These are phyloP conservation scores for Denticeps clupeoides DNA, from an alignment of 2,797 vertebrate genomes.

Conservation along the genomic window DNA sequence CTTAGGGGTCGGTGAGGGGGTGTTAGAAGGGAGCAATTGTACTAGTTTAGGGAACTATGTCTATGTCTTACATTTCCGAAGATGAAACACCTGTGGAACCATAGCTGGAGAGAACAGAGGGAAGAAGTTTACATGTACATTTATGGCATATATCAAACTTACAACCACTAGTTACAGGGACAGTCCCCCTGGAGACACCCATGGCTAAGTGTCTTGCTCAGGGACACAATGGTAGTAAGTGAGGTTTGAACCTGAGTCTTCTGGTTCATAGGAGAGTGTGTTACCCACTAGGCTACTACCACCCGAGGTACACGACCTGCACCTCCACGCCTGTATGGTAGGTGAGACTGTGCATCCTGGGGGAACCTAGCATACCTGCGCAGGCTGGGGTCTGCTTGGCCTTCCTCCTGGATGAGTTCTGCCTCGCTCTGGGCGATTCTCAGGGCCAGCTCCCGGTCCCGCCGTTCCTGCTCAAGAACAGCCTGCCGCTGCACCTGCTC, in stretches of 20 bases:
- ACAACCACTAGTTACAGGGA: too few relatives aligned
- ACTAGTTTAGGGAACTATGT: background rate
- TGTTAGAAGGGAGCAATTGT: constrained; percentile 13
- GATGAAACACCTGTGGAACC: constrained; percentile 40
- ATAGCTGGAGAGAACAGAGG: constrained; percentile 49
- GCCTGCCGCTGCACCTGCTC: constrained; percentile 74
- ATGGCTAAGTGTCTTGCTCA: too few relatives aligned
- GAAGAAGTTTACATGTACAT: too few relatives aligned
- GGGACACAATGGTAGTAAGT: too few relatives aligned
- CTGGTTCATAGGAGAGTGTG: too few relatives aligned
- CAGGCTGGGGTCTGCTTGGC: constrained; percentile 65
- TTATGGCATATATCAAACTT: too few relatives aligned
- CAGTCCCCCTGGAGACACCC: too few relatives aligned
- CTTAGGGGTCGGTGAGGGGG: constrained; percentile 11
- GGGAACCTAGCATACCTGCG: constrained; percentile 64
- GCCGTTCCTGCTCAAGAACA: constrained; percentile 81
- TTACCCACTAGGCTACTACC: too few relatives aligned
- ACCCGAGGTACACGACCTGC: background rate
- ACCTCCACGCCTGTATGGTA: background rate
- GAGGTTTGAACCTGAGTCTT: too few relatives aligned
- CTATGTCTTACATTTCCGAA: constrained; percentile 51
- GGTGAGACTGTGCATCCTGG: constrained; percentile 2
- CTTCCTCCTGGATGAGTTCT: constrained; percentile 87
- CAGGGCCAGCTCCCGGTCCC: constrained; percentile 92
- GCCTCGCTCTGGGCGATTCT: constrained; percentile 89